A percentile compares a stretch with the other conserved stretches of the same genome.
Evolutionary conservation across 2,888 invertebrate species (phyloP).

Genomic region (Apamea anceps): DNA sequence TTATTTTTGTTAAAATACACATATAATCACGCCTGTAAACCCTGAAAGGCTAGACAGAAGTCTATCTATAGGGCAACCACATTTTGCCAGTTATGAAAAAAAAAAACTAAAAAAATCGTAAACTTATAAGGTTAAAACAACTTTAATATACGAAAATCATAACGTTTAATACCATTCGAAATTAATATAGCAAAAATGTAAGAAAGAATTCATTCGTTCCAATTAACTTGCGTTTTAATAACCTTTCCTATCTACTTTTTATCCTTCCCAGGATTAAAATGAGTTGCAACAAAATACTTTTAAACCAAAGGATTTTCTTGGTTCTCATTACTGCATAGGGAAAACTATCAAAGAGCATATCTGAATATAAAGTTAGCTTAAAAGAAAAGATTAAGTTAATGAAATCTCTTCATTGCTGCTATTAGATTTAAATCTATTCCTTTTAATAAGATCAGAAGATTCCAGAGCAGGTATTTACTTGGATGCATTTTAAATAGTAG

Average conservation of each 20-base stretch:
- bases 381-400: conserved; percentile 51
- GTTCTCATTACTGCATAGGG: conserved; percentile 32
- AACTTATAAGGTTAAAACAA: too few relatives aligned
- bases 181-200: conserved; percentile 21
- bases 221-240: conserved; percentile 41
- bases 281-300: conserved; percentile 45
- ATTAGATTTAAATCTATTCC: conserved; percentile 57
- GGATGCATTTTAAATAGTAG: conserved; percentile 47
- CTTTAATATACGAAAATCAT: too few relatives aligned
- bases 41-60: too few relatives aligned
- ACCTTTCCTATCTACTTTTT: conserved; percentile 22
- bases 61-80: too few relatives aligned
- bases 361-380: conserved; percentile 31
- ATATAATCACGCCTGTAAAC: too few relatives aligned
- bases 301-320: conserved; percentile 29
- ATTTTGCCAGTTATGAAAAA: too few relatives aligned
- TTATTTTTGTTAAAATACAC: not conserved
- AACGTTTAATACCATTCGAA: not conserved
- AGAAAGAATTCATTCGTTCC: conserved; percentile 38
- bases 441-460: conserved; percentile 44
- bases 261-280: conserved; percentile 27
- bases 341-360: conserved; percentile 42
- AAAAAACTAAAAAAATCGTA: too few relatives aligned
- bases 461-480: conserved; percentile 31
- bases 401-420: conserved; percentile 45